Percentiles rank a stretch among this genome's conserved stretches.
Evolutionary conservation across 2,113 vertebrate species (phyloP).

Genomic region (Seriola dumerili): DNA sequence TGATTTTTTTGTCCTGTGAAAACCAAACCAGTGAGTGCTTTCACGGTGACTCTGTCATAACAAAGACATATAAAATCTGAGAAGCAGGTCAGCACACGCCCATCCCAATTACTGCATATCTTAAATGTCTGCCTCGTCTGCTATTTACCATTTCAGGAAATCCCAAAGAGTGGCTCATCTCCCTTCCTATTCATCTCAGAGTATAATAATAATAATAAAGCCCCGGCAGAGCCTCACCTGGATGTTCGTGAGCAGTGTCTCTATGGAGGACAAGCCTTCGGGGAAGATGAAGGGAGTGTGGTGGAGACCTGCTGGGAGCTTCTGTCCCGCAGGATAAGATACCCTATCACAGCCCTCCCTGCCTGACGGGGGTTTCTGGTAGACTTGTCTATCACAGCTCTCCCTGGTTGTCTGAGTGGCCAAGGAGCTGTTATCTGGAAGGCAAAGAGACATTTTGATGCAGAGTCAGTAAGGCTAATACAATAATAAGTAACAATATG

Average conservation of each 20-base stretch:
- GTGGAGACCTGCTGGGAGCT: slow-evolving; percentile 93
- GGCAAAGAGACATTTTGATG: slow-evolving; percentile 59
- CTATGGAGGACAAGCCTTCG: slow-evolving; percentile 98
- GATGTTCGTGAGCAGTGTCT: slow-evolving; percentile 99
- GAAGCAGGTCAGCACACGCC: slow-evolving; percentile 79
- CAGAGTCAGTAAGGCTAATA: slow-evolving; percentile 24
- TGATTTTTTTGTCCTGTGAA: slow-evolving; percentile 32
- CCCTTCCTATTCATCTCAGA: slow-evolving; percentile 70
- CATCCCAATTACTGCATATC: slow-evolving; percentile 68
- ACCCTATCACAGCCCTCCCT: slow-evolving; percentile 95
- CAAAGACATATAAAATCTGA: slow-evolving; percentile 74
- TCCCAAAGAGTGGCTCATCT: slow-evolving; percentile 74
- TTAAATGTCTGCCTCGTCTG: slow-evolving; percentile 69
- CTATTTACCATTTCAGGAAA: slow-evolving; percentile 74
- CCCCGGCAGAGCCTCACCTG: slow-evolving; percentile 90
- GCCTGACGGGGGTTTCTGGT: slow-evolving; percentile 75
- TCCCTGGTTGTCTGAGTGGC: slow-evolving; percentile 93
- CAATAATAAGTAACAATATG: background rate
- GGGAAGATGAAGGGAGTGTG: slow-evolving; percentile 96
- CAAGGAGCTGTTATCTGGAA: slow-evolving; percentile 92
- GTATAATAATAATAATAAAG: slow-evolving; percentile 73
- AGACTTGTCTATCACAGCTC: slow-evolving; percentile 84
- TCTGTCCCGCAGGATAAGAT: slow-evolving; percentile 91
- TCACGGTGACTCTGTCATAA: slow-evolving; percentile 57
- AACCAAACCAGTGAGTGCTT: slow-evolving; percentile 35